Evolutionary conservation across 2,888 invertebrate species (phyloP).

Genomic region (Rhaphigaster nebulosa): DNA sequence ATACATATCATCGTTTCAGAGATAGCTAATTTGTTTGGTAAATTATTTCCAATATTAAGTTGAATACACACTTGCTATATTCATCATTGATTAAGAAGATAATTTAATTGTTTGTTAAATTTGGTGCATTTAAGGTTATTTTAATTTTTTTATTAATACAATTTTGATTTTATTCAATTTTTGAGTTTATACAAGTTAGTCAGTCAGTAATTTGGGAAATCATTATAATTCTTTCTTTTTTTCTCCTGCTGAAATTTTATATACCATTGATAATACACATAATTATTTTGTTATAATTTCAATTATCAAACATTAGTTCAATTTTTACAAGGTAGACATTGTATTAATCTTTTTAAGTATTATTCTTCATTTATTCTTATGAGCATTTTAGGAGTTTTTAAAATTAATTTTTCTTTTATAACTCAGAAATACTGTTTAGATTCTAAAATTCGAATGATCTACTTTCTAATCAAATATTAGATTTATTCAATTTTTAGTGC

Average conservation of each 20-base stretch:
- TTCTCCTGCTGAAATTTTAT: background rate
- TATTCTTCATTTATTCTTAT: background rate
- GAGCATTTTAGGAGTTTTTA: background rate
- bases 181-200: background rate
- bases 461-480: constrained; percentile 12
- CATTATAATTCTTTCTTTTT: background rate
- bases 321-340: background rate
- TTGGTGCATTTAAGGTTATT: background rate
- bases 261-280: background rate
- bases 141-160: background rate
- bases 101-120: background rate
- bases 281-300: background rate
- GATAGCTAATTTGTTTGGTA: background rate
- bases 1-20: background rate
- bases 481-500: constrained; percentile 44
- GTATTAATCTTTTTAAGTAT: background rate
- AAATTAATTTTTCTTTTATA: background rate
- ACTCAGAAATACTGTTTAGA: background rate
- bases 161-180: no score
- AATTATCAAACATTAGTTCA: background rate
- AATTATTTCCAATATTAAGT: background rate
- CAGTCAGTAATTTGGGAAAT: background rate
- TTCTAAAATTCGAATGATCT: background rate
- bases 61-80: background rate
- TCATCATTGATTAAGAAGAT: background rate